A percentile compares a stretch with the other conserved stretches of the same genome.
Conservation (phyloP, 2,113 vertebrate species). For the Lamprologus lemairii region DNA sequence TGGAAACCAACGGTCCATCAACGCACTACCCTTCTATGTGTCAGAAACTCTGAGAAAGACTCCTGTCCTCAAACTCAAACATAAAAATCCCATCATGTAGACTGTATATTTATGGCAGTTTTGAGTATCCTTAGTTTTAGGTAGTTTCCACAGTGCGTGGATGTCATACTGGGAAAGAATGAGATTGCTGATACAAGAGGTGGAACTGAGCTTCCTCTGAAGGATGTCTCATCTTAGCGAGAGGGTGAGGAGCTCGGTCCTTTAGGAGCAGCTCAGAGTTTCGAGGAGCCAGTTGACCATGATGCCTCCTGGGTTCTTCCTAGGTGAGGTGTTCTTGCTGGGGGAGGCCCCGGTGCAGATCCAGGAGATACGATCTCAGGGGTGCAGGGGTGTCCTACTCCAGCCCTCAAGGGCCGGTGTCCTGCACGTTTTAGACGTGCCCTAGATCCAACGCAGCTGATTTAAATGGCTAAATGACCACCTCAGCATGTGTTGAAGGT, state of each 20-base stretch:
- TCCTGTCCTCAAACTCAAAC: neutral
- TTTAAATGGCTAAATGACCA: neutral
- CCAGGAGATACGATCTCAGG: rapidly evolving
- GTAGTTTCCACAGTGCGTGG: neutral
- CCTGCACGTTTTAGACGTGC: neutral
- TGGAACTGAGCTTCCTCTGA: neutral
- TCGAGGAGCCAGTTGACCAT: neutral
- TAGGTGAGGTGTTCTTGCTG: neutral
- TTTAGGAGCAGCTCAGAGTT: neutral
- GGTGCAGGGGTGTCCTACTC: neutral
- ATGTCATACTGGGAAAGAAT: neutral
- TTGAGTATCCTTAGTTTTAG: neutral
- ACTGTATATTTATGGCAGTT: rapidly evolving
- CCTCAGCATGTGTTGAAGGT: rapidly evolving
- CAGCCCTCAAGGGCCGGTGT: rapidly evolving
- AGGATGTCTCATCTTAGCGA: neutral
- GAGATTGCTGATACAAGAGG: neutral
- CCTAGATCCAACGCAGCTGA: neutral
- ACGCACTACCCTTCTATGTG: rapidly evolving
- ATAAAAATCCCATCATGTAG: neutral
- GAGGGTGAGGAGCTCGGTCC: neutral
- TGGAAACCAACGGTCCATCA: neutral
- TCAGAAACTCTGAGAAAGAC: neutral
- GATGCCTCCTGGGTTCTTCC: neutral
- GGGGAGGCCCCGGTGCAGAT: rapidly evolving